Conservation (phyloP, 2,113 vertebrate species). For the Cephalopterus ornatus region DNA sequence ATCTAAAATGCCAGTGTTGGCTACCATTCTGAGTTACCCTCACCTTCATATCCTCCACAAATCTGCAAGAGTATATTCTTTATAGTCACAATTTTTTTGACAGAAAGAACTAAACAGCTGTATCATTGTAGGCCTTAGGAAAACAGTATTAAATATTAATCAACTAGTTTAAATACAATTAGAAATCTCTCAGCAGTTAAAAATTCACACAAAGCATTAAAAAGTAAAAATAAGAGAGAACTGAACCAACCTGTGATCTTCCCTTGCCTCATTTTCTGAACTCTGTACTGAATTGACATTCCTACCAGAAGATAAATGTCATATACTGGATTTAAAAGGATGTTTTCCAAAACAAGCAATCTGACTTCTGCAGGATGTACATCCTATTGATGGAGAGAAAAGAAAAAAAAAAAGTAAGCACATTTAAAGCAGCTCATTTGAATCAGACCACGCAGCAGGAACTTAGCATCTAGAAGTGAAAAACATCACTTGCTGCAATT, state of each 20-base stretch:
- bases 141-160: not conserved
- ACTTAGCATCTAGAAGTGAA: not conserved
- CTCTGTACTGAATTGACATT: slow-evolving; percentile 87
- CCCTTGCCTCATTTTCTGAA: slow-evolving; percentile 93
- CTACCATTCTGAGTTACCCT: not conserved
- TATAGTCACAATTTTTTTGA: not conserved
- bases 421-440: not conserved
- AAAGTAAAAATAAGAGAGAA: not conserved
- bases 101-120: not conserved
- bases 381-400: slow-evolving; percentile 68
- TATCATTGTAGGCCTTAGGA: not conserved
- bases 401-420: not conserved
- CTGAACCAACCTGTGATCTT: slow-evolving; percentile 86
- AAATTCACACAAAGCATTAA: not conserved
- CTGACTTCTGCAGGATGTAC: slow-evolving; percentile 91
- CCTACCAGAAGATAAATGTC: slow-evolving; percentile 90
- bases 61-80: not conserved
- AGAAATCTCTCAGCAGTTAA: not conserved
- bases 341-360: slow-evolving; percentile 95
- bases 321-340: slow-evolving; percentile 87
- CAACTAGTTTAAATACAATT: not conserved
- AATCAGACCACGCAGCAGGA: not conserved
- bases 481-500: not conserved
- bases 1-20: not conserved
- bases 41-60: not conserved